phyloP scores from a whole-genome alignment of 2,113 vertebrate genomes.

The Grammomys surdaster region DNA sequence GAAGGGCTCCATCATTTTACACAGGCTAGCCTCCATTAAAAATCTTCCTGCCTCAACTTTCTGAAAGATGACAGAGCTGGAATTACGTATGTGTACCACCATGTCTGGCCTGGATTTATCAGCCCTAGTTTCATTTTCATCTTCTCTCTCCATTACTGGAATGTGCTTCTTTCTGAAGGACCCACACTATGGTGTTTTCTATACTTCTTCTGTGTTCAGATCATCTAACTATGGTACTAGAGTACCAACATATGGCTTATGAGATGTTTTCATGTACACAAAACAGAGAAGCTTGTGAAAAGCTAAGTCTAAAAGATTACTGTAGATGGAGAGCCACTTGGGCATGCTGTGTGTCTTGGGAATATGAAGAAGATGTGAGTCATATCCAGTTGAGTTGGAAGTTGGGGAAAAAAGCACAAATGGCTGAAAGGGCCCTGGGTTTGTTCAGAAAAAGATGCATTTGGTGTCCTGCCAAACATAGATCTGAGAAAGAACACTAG shows the following conservation, averaged over 20 bases:
- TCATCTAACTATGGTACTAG: neutral
- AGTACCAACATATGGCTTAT: neutral
- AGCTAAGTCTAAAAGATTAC: neutral
- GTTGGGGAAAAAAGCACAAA: neutral
- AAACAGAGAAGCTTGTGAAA: neutral
- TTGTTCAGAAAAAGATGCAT: neutral
- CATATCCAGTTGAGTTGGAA: neutral
- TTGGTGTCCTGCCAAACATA: neutral
- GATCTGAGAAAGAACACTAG: neutral
- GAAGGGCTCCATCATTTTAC: neutral
- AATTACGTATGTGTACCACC: too few relatives aligned
- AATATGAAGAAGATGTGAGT: neutral
- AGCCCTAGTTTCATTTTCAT: neutral
- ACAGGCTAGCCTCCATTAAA: neutral
- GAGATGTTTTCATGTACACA: neutral
- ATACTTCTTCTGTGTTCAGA: neutral
- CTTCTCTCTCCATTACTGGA: neutral
- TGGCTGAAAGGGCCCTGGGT: neutral
- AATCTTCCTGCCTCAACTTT: neutral
- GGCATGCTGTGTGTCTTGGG: neutral
- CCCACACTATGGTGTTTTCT: neutral
- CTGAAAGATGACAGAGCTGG: neutral
- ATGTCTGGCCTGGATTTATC: neutral
- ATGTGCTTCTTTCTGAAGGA: neutral
- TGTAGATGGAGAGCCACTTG: fast-evolving